Percentiles rank a stretch among this genome's conserved stretches.
These are phyloP conservation scores for Notamacropus eugenii DNA, from an alignment of 2,797 vertebrate genomes.

Conservation along the genomic window DNA sequence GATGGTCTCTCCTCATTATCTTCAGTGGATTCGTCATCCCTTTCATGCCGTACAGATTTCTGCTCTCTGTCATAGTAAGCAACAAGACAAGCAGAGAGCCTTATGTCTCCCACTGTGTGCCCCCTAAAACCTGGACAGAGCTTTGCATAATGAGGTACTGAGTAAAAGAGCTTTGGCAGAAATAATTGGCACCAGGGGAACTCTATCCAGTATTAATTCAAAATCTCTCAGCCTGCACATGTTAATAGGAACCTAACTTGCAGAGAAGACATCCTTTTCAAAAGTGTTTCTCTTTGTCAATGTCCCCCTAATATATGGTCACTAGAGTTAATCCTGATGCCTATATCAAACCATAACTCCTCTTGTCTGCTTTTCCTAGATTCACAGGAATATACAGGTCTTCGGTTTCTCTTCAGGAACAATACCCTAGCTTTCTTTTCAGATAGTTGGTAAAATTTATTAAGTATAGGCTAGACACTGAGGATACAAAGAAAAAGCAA, in stretches of 20 bases:
- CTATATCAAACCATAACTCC: background rate
- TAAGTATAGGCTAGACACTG: background rate
- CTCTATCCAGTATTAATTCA: background rate
- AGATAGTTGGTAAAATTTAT: background rate
- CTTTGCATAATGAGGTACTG: background rate
- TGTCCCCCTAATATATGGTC: background rate
- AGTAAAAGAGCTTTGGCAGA: background rate
- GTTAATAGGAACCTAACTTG: background rate
- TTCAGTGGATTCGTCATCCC: background rate
- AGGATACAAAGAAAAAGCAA: background rate
- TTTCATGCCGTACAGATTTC: background rate
- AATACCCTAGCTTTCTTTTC: background rate
- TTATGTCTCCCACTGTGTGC: background rate
- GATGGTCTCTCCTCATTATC: background rate
- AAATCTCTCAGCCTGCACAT: background rate
- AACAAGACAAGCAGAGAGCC: background rate
- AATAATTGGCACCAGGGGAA: background rate
- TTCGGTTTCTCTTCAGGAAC: background rate
- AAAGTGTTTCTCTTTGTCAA: background rate
- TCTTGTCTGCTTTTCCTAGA: background rate
- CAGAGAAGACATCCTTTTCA: background rate
- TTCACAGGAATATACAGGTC: background rate
- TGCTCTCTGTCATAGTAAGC: background rate
- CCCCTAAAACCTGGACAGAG: background rate
- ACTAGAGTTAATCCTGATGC: background rate